Conservation (phyloP, 2,888 invertebrate species). For the Aelia acuminata region DNA sequence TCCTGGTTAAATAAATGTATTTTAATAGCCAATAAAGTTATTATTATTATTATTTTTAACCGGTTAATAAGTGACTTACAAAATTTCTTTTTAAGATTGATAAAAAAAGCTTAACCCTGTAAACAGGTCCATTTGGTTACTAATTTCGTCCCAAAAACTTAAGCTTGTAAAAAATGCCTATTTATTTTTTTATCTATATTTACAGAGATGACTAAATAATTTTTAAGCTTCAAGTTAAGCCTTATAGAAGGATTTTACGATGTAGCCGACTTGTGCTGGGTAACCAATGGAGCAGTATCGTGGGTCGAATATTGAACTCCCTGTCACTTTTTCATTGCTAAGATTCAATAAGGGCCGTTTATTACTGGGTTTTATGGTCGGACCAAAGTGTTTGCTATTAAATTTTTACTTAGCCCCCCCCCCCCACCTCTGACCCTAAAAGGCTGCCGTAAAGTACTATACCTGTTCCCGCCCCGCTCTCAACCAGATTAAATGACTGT, state of each 20-base stretch:
- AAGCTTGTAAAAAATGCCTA: too few relatives aligned
- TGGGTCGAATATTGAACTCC: not conserved
- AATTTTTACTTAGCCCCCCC: not conserved
- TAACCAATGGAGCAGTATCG: not conserved
- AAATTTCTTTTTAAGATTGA: too few relatives aligned
- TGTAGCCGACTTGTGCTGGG: not conserved
- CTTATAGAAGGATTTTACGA: not conserved
- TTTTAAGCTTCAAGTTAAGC: too few relatives aligned
- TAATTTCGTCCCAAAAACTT: too few relatives aligned
- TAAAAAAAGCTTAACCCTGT: too few relatives aligned
- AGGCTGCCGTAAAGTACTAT: not conserved
- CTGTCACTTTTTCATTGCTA: constrained; percentile 18
- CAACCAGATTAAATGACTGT: not conserved
- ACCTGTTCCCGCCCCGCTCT: not conserved
- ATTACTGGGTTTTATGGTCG: not conserved
- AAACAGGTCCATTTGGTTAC: too few relatives aligned
- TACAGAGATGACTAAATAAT: too few relatives aligned
- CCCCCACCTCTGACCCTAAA: constrained; percentile 1
- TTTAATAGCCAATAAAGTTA: too few relatives aligned
- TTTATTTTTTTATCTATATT: too few relatives aligned
- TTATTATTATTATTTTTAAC: too few relatives aligned
- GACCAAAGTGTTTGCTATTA: constrained; percentile 26
- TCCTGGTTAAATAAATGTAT: too few relatives aligned
- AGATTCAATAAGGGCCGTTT: constrained; percentile 30
- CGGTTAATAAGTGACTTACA: too few relatives aligned